Evolutionary conservation across 2,113 vertebrate genomes (phyloP).

Genomic region (Fulmarus glacialis): DNA sequence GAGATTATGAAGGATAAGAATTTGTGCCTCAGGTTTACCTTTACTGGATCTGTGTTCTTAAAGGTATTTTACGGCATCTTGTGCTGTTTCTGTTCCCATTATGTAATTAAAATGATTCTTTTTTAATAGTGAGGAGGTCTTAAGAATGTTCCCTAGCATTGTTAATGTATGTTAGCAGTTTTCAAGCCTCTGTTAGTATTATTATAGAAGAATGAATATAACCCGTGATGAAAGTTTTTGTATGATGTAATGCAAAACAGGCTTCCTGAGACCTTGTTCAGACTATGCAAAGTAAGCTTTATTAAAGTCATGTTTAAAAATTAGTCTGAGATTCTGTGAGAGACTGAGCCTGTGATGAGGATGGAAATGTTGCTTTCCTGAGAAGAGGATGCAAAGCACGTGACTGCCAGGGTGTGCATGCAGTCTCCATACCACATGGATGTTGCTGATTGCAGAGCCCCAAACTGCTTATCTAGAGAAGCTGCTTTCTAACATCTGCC

Average conservation of each 20-base stretch:
- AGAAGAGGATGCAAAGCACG: background rate
- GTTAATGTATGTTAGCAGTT: background rate
- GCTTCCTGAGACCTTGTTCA: background rate
- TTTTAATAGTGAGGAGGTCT: background rate
- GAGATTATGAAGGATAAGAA: background rate
- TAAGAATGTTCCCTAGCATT: background rate
- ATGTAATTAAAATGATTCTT: background rate
- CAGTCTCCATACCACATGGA: accelerated
- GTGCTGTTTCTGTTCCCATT: background rate
- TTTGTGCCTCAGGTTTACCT: background rate
- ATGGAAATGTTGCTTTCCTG: background rate
- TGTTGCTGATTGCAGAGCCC: background rate
- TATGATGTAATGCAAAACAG: background rate
- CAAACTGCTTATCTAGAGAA: background rate
- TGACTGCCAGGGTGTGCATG: accelerated
- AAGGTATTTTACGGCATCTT: background rate
- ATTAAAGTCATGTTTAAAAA: background rate
- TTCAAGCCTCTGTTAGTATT: background rate
- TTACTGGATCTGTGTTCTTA: background rate
- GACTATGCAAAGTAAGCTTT: background rate
- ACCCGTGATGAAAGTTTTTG: background rate
- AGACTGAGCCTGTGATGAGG: background rate
- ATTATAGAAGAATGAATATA: background rate
- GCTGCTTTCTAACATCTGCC: background rate
- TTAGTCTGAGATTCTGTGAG: background rate